Conservation (phyloP, 2,113 vertebrate genomes). For the Mobula birostris region DNA sequence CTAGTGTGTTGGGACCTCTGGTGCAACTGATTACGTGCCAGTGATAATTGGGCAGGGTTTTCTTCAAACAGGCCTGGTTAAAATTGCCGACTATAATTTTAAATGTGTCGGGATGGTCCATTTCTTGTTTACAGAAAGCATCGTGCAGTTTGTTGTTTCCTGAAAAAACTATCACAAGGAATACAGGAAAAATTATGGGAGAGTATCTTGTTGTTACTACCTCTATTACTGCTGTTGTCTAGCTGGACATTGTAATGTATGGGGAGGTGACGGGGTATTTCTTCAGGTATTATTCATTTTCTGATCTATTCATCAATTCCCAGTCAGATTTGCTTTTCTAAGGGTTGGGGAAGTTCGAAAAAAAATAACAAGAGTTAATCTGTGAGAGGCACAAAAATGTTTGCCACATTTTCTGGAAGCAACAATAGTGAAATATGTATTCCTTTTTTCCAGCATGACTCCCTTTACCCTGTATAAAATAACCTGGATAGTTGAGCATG, state of each 20-base stretch:
- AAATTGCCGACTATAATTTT: no score
- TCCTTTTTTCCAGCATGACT: neutral
- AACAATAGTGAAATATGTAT: neutral
- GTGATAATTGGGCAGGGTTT: no score
- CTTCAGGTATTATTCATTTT: neutral
- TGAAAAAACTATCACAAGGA: neutral
- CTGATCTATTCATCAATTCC: neutral
- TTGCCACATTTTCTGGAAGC: no score
- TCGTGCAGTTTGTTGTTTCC: neutral
- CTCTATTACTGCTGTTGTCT: neutral
- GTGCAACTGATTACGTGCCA: no score
- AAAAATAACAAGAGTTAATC: neutral
- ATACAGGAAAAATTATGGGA: neutral
- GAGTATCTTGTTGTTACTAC: no score
- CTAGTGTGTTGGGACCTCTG: no score
- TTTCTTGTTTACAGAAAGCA: no score
- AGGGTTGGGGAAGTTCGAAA: neutral
- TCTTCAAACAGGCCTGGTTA: no score
- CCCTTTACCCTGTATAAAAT: neutral
- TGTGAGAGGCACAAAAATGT: neutral
- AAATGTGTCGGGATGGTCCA: no score
- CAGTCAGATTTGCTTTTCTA: neutral
- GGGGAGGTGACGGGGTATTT: neutral
- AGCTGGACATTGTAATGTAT: neutral
- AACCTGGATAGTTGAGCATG: neutral